Evolutionary conservation across 2,797 vertebrate genomes (phyloP), one percentile per base, ranked within the genome.

Genomic region (Cetoscarus ocellatus): DNA sequence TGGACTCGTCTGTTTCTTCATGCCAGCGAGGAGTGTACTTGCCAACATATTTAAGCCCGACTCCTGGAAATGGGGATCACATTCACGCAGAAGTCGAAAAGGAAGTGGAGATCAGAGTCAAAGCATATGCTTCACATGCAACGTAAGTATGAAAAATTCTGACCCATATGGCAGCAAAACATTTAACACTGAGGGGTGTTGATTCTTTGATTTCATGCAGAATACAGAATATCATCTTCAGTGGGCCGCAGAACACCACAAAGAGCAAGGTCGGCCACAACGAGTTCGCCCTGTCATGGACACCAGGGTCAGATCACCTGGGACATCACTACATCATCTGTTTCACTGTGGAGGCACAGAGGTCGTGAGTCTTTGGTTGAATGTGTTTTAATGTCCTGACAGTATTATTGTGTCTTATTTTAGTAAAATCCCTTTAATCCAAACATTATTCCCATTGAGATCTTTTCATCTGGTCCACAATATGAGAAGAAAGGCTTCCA

Each of bases 11-110:
- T 27, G 88, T 17, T 74, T 76, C 86, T 0, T 91, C 89, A 1
- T 93, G 92, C 58, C 18, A 27, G 14, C 88, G 86, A 36, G 92
- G 92, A 35, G 15, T 9, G 3, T 91, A 78, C 72, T 19, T 92
- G 40, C 92, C 92, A 6, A 60, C 1, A 68, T 77, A 89, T 27
- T 5, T 92, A 17, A 0, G 14, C 5, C 92, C 92, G 54, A 92
- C 91, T 27, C 90, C 90, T 52, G 0, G 0, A 2, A n/a, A 90
- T 19, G 86, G 84, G 75, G 64, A 40, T 0, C 47, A 9, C 8
- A 18, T 92, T 12, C 10, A 42, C 1, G 86, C 84, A 19, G 60
- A 77, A 12, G 80, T 85, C 54, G 67, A 75, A 70, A 80, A 43
- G 70, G 80, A 91, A 12, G 1, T 91, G 12, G 81, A 86, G 79